phyloP scores from a whole-genome alignment of 1,140 invertebrate genomes.

The Pseudomyrmex gracilis region DNA sequence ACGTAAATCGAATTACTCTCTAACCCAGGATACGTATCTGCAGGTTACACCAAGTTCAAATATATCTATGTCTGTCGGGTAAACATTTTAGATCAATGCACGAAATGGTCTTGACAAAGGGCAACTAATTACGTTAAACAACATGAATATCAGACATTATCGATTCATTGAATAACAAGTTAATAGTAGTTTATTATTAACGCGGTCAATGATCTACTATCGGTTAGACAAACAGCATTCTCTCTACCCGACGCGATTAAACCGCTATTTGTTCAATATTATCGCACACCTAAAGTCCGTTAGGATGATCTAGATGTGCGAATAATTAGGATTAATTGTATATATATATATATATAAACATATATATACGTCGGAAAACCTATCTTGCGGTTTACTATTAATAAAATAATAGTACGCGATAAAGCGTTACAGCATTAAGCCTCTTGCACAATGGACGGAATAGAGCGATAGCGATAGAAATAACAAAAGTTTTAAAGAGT shows the following conservation, averaged over 20 bases:
- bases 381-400: neutral
- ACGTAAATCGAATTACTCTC: conserved; percentile 61
- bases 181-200: conserved; percentile 62
- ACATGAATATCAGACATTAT: conserved; percentile 62
- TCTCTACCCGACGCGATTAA: conserved; percentile 52
- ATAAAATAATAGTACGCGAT: too few relatives aligned
- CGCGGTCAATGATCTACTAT: conserved; percentile 61
- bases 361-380: neutral
- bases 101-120: conserved; percentile 59
- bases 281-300: conserved; percentile 56
- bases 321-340: conserved; percentile 56
- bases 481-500: too few relatives aligned
- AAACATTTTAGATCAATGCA: conserved; percentile 62
- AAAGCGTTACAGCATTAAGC: too few relatives aligned
- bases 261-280: conserved; percentile 61
- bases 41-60: conserved; percentile 59
- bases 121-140: conserved; percentile 61
- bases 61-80: conserved; percentile 59
- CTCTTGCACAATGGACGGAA: too few relatives aligned
- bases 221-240: conserved; percentile 58
- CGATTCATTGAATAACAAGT: conserved; percentile 63
- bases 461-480: too few relatives aligned
- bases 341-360: neutral
- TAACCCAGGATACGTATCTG: conserved; percentile 49
- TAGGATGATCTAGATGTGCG: conserved; percentile 46